Conservation (phyloP, 2,113 vertebrate genomes). For the Sterrhoptilus dennistouni region DNA sequence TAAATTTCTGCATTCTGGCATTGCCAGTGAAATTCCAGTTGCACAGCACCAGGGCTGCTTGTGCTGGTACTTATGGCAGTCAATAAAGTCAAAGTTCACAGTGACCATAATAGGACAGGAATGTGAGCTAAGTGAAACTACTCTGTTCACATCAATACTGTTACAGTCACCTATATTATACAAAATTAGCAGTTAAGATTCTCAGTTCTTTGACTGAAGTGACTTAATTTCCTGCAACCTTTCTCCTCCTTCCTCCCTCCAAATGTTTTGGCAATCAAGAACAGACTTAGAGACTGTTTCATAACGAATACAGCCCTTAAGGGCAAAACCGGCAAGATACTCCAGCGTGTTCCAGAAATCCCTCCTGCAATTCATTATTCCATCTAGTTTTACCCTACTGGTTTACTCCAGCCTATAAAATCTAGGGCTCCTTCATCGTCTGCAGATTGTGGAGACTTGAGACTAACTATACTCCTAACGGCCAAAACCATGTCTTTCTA, state of each 20-base stretch:
- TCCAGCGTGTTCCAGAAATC: constrained; percentile 25
- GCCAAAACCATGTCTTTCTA: background rate
- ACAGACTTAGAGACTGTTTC: background rate
- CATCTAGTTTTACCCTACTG: background rate
- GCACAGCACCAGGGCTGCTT: background rate
- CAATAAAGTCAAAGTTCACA: background rate
- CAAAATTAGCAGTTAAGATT: background rate
- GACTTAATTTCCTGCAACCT: constrained; percentile 45
- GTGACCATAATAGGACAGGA: background rate
- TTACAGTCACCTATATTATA: background rate
- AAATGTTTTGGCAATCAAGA: constrained; percentile 13
- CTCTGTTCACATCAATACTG: background rate
- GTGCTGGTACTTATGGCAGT: background rate
- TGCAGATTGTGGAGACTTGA: background rate
- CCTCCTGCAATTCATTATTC: constrained; percentile 23
- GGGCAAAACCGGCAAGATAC: background rate
- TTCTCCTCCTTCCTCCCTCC: constrained; percentile 29
- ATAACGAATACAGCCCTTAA: background rate
- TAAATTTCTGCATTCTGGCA: background rate
- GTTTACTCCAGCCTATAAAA: background rate
- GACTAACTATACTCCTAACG: background rate
- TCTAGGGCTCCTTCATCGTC: background rate
- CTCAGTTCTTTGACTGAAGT: background rate
- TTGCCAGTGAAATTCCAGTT: background rate
- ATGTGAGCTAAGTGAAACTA: background rate